Evolutionary conservation across 2,113 vertebrate species (phyloP), one percentile per base, ranked within the genome.

Genomic region (Cryptotis parvus): DNA sequence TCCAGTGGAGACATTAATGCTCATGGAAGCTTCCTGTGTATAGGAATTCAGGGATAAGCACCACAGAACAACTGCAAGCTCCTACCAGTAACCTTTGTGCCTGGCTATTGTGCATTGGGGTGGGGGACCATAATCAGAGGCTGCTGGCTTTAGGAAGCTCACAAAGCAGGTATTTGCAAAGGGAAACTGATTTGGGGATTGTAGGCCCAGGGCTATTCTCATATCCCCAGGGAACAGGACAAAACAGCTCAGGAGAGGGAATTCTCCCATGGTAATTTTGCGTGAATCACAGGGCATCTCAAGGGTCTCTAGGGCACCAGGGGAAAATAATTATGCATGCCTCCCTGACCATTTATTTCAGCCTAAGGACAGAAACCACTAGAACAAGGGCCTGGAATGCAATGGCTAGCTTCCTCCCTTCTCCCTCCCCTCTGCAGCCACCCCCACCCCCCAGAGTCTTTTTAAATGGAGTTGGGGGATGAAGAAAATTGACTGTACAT

Each of bases 291-390:
- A 90, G 0, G 27, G 85, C 93, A 94, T 79, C 90, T 81, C 83
- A 90, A 90, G 39, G 74, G n/a, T 88, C 89, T 95, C 49, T 72
- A 55, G 76, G 75, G 52, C 83, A 84, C 4, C 15, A 20, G 14
- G 85, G 84, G 37, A 95, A 94, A 93, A 74, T 63, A 84, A 89
- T 91, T 93, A 90, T 95, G 85, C 89, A 93, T 80, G 90, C 92
- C 63, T 94, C 55, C 76, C 58, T 81, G 85, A 78, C 75, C 72
- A 87, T 69, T 88, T 91, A 87, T 69, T 88, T 91, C 63, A 91
- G 68, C 26, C 39, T 31, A 22, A 74, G 0, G 26, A 83, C 35
- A 14, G 18, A 68, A 91, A 69, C 35, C 76, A 74, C 65, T 37
- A 92, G 29, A 80, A 88, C 37, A 66, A 69, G 11, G 20, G 37